Base-by-base conservation (phyloP, 2,888 invertebrate genomes). In the Spodoptera picta region DNA sequence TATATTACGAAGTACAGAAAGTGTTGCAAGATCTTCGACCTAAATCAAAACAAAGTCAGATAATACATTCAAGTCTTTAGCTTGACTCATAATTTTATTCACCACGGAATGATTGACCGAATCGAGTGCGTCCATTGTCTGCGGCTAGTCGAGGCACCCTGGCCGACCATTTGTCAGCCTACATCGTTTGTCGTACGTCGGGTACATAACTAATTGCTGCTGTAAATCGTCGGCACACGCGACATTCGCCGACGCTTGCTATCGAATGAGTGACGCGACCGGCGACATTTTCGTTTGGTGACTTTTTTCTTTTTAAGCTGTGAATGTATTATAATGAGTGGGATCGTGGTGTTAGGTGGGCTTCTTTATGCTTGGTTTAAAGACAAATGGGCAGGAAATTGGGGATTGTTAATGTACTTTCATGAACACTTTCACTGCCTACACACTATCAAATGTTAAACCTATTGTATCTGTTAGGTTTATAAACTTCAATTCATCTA, bases 161-260 rank as follows among this genome's bases (percentile, higher is more conserved):
- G 81, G 76, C 76, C 75, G 66, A 73, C 74, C 78, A 81, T 81
- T 81, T 81, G 80, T 81, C 81, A 81, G 77, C 70, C 78, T 68
- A 73, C 80, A 78, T 81, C 82, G 81, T 81, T 82, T 77, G 81
- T 82, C 80, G 73, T 70, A 66, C 70, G 82, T 80, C 79, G 76
- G 79, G 66, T 75, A 82, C 81, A 81, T 82, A 82, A 82, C 82
- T 82, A 82, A 82, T 82, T 82, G 83, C 80, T 46, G 82, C 77
- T 80, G 82, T 82, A 82, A 82, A 82, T 82, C 82, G 79, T 80
- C 60, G 73, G 67, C 78, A 65, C 75, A 75, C 62, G 78, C 78
- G 73, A 78, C 79, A 77, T 67, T 77, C 67, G 78, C 68, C 68
- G 66, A 68, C 73, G 70, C 71, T 60, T 65, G 74, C 77, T 77